phyloP scores from a whole-genome alignment of 35 echinoderm and acorn worm genomes.

The Apostichopus japonicus region DNA sequence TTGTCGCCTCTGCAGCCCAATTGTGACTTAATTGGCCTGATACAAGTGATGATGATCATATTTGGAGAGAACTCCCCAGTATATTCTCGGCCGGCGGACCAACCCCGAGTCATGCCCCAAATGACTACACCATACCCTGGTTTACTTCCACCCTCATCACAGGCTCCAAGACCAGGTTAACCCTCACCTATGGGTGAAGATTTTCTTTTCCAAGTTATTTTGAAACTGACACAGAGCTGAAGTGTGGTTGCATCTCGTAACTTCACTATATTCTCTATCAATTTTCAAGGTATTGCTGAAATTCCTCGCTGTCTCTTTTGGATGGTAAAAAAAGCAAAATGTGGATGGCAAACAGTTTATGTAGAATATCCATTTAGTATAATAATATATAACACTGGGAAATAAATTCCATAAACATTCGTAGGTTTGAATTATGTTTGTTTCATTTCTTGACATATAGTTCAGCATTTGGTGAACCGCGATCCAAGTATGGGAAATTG shows the following conservation, averaged over 20 bases:
- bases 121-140: constrained; percentile 28
- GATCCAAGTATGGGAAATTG: constrained; percentile 79
- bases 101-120: not conserved
- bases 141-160: constrained; percentile 33
- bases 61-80: constrained; percentile 91
- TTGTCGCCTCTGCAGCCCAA: constrained; percentile 61
- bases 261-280: not conserved
- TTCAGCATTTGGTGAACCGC: constrained; percentile 70
- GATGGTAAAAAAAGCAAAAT: no score
- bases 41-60: constrained; percentile 85
- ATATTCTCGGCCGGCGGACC: constrained; percentile 52
- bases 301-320: not conserved
- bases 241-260: not conserved
- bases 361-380: no score
- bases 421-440: no score
- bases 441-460: no score
- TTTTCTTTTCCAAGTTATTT: not conserved
- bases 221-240: not conserved
- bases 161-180: not conserved
- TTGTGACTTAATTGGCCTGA: constrained; percentile 78
- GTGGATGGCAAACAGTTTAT: no score
- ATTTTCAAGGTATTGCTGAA: not conserved
- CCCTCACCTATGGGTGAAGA: constrained; percentile 9
- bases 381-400: no score
- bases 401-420: no score